Evolutionary conservation across 2,888 invertebrate species (phyloP), one percentile per base, ranked within the genome.

Genomic region (Ochlodes sylvanus): DNA sequence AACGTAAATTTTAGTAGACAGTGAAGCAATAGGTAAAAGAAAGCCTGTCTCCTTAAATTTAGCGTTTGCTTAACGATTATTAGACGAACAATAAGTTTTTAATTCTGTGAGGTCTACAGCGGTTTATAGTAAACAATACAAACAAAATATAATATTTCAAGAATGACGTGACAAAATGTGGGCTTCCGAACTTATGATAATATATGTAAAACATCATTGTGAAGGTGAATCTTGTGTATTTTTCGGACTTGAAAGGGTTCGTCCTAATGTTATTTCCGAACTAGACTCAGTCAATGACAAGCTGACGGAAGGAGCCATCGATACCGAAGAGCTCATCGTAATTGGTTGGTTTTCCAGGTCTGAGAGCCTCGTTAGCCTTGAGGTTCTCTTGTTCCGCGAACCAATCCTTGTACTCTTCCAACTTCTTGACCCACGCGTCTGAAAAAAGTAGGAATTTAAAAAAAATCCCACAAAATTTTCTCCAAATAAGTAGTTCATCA

Each of bases 241-340:
- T 67, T 74, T 68, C 60, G 27, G 73, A 73, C 64, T 71, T 73
- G 63, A 57, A 50, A 69, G 69, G 73, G 65, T 74, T 69, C 14
- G 15, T 63, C 27, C 42, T 63, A 42, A 56, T 60, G 71, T 54
- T 57, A 67, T 32, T 27, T 55, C 17, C 63, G 63, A 64, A 55
- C 44, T 56, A 71, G 58, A 47, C 63, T 76, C 86, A 97, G 92
- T 97, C 97, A 79, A 98, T 97, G 77, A 95, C 94, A 69, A 98
- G 91, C 86, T 98, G 97, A 79, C 97, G 95, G 94, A 98, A 98
- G 58, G 97, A 97, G 50, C 98, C 98, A 78, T 98, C 98, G 79
- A 98, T 94, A n/a, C 98, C 98, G 79, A 98, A 98, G 4, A 98
- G 94, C 79, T 98, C 97, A 75, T 97, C 97, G 74, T 96, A 95